Conservation (phyloP, 2,888 invertebrate species). For the Adineta ricciae region DNA sequence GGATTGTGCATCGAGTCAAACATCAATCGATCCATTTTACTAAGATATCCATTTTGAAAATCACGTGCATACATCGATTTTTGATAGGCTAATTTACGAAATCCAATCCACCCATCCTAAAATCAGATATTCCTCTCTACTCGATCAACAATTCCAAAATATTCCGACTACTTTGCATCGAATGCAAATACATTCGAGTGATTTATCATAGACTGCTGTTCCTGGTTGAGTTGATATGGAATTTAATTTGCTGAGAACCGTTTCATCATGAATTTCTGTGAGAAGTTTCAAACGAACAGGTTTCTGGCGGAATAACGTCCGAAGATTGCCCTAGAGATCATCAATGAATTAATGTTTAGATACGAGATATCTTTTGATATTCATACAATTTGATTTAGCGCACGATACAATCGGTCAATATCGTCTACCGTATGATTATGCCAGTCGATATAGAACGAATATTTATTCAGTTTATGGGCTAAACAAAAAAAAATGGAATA, state of each 20-base stretch:
- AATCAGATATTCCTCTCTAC: background rate
- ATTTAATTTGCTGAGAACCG: background rate
- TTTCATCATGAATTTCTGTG: background rate
- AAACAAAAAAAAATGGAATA: background rate
- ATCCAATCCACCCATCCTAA: slow-evolving; percentile 39
- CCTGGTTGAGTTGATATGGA: background rate
- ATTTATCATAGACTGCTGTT: slow-evolving; percentile 10
- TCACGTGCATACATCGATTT: slow-evolving; percentile 66
- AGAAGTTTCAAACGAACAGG: background rate
- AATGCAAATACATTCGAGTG: background rate
- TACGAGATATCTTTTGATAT: background rate
- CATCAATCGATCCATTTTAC: slow-evolving; percentile 35
- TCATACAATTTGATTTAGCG: slow-evolving; percentile 31
- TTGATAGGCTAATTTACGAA: slow-evolving; percentile 39
- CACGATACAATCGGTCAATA: slow-evolving; percentile 31
- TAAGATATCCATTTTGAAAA: slow-evolving; percentile 74
- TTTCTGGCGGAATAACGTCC: background rate
- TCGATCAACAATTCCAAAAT: background rate
- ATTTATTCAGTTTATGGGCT: slow-evolving; percentile 33
- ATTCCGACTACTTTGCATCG: background rate
- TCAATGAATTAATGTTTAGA: background rate
- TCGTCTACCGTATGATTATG: slow-evolving; percentile 16
- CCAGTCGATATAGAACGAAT: slow-evolving; percentile 31
- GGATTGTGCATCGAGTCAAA: slow-evolving; percentile 27
- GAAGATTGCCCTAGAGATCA: background rate